A percentile compares a stretch with the other conserved stretches of the same genome.
Evolutionary conservation across 2,797 vertebrate species (phyloP).

Genomic region (Telmatherina bonti): DNA sequence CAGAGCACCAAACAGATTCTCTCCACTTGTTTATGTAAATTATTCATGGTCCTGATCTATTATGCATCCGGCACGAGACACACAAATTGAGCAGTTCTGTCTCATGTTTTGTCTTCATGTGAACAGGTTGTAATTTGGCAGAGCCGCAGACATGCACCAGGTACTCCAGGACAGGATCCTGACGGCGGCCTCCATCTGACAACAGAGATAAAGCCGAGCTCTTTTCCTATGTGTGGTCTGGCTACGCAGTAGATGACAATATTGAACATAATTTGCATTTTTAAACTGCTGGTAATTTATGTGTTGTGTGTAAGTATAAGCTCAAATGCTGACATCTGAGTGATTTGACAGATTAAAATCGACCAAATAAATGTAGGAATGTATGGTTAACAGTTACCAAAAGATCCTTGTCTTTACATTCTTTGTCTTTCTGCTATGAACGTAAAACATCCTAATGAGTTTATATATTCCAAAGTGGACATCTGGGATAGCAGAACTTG

Average conservation of each 20-base stretch:
- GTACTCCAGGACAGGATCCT: slow-evolving; percentile 49
- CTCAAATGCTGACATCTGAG: not conserved
- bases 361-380: not conserved
- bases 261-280: slow-evolving; percentile 34
- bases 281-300: slow-evolving; percentile 1
- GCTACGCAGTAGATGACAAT: slow-evolving; percentile 28
- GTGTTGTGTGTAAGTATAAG: not conserved
- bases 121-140: slow-evolving; percentile 77
- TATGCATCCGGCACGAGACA: slow-evolving; percentile 76
- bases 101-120: slow-evolving; percentile 79
- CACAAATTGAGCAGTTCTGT: slow-evolving; percentile 71
- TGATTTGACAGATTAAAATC: too few species aligned
- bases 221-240: slow-evolving; percentile 40
- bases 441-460: not conserved
- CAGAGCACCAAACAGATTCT: slow-evolving; percentile 74
- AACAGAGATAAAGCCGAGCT: slow-evolving; percentile 53
- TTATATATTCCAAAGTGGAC: not conserved
- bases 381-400: not conserved
- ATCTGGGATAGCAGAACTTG: slow-evolving; percentile 3
- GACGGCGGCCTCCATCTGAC: slow-evolving; percentile 31
- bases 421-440: not conserved
- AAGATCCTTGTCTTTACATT: not conserved
- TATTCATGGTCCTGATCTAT: slow-evolving; percentile 81
- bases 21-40: slow-evolving; percentile 81
- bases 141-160: slow-evolving; percentile 45